Conservation (phyloP, 2,113 vertebrate genomes). For the Elgaria multicarinata region DNA sequence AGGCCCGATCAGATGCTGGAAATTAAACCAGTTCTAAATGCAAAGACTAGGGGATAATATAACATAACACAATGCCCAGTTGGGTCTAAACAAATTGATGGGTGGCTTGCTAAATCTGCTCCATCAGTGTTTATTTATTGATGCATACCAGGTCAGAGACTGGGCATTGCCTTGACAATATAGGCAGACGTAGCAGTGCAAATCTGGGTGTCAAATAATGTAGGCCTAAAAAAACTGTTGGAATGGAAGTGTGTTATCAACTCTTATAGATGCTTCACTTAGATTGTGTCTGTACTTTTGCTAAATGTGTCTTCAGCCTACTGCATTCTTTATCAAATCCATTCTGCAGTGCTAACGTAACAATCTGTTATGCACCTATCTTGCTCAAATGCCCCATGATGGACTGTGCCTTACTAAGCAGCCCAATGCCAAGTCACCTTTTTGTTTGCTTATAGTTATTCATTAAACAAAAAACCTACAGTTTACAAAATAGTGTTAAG, state of each 20-base stretch:
- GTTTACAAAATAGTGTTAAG: no score
- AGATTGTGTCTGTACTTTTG: background rate
- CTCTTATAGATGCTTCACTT: background rate
- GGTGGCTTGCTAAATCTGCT: background rate
- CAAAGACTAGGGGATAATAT: no score
- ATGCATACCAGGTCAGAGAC: background rate
- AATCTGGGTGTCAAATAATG: background rate
- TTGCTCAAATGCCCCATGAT: background rate
- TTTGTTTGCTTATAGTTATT: background rate
- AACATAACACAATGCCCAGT: no score
- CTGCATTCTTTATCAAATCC: background rate
- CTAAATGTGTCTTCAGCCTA: background rate
- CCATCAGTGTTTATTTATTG: background rate
- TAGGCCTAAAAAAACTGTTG: background rate
- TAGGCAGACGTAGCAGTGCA: background rate
- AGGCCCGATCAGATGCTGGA: no score
- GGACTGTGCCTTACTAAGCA: background rate
- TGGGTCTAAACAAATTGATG: no score
- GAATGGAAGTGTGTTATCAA: background rate
- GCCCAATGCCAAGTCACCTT: background rate
- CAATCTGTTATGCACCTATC: background rate
- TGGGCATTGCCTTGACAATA: background rate
- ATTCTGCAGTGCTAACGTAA: background rate
- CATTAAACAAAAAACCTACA: no score
- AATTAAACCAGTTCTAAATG: no score